Percentiles rank a stretch among this genome's conserved stretches.
These are phyloP conservation scores for Champsocephalus esox DNA, from an alignment of 2,797 vertebrate species.

Conservation along the genomic window DNA sequence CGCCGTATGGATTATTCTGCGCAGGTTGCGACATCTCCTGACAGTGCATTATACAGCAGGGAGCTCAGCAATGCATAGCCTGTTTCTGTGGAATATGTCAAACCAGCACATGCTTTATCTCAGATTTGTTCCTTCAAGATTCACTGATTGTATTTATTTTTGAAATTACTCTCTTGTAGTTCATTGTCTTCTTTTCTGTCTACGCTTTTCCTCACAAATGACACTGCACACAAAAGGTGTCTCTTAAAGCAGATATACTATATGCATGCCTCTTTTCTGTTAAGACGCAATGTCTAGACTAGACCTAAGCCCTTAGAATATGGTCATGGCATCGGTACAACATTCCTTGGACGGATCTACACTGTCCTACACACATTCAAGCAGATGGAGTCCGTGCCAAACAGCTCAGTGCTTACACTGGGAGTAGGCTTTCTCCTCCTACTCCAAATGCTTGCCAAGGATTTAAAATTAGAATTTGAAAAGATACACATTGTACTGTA, in stretches of 20 bases:
- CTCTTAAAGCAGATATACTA: conserved; percentile 26
- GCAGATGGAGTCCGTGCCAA: conserved; percentile 67
- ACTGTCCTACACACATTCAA: conserved; percentile 65
- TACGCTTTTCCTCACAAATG: conserved; percentile 18
- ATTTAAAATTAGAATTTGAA: conserved; percentile 75
- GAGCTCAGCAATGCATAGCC: conserved; percentile 52
- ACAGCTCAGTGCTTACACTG: conserved; percentile 62
- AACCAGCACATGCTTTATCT: conserved; percentile 3
- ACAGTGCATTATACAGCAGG: conserved; percentile 66
- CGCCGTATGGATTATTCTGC: conserved; percentile 68
- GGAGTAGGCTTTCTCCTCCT: conserved; percentile 65
- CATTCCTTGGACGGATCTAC: conserved; percentile 69
- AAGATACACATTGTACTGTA: conserved; percentile 70
- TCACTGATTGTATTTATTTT: conserved; percentile 29
- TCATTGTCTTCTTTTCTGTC: conserved; percentile 27
- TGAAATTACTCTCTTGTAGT: conserved; percentile 29
- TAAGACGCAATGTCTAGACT: conserved; percentile 44
- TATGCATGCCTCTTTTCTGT: conserved; percentile 36
- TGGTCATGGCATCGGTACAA: conserved; percentile 59
- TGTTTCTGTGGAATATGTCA: conserved; percentile 55
- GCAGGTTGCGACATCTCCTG: conserved; percentile 72
- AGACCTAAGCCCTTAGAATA: conserved; percentile 51
- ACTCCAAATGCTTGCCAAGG: conserved; percentile 61
- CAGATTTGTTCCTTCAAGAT: conserved; percentile 23
- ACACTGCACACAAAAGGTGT: conserved; percentile 26